Evolutionary conservation across 2,113 vertebrate genomes (phyloP).

Genomic region (Heliornis fulica): DNA sequence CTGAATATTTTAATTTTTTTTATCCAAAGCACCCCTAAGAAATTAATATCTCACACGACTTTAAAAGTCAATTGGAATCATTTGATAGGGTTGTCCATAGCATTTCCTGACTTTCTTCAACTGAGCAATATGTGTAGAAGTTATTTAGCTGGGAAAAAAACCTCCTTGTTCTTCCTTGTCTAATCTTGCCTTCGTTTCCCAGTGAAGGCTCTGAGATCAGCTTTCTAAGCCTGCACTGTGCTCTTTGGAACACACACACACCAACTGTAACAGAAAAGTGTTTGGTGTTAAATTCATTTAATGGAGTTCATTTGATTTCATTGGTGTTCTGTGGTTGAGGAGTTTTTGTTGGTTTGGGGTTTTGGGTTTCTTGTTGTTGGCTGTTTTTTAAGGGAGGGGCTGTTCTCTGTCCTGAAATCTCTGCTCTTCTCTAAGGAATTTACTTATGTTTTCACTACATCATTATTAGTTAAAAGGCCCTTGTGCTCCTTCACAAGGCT

Average conservation of each 20-base stretch:
- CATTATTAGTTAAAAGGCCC: background rate
- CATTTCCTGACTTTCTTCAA: background rate
- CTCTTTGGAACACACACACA: background rate
- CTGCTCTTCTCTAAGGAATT: background rate
- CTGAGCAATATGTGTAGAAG: background rate
- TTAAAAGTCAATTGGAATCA: background rate
- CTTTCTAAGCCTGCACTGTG: background rate
- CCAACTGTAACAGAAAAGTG: background rate
- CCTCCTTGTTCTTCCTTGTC: background rate
- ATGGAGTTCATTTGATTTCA: background rate
- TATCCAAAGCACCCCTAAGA: background rate
- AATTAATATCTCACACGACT: background rate
- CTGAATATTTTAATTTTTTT: background rate
- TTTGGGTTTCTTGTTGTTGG: rapidly evolving
- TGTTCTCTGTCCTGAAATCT: background rate
- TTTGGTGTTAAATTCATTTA: background rate
- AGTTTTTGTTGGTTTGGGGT: background rate
- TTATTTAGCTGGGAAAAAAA: background rate
- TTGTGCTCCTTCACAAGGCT: background rate
- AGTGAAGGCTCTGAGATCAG: background rate
- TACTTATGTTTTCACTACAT: background rate
- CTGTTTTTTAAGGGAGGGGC: background rate
- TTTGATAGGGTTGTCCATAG: background rate
- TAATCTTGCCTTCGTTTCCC: background rate
- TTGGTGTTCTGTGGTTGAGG: background rate